Evolutionary conservation across 2,113 vertebrate species (phyloP).

Genomic region (Apus apus): DNA sequence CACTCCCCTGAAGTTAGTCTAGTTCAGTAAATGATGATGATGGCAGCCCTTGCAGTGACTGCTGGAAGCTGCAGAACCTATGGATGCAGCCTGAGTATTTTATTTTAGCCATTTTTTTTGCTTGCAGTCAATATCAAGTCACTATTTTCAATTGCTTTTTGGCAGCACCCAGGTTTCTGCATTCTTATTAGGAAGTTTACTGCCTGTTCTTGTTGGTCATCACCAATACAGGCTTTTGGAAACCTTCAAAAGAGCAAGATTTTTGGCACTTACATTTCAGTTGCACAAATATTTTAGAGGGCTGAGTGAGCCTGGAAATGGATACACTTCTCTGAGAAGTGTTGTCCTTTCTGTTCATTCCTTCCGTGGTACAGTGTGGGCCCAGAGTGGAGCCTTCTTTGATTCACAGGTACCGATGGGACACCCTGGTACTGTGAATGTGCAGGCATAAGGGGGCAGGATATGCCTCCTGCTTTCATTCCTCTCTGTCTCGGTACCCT

Average conservation of each 20-base stretch:
- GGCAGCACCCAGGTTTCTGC: not conserved
- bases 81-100: no score
- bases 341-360: not conserved
- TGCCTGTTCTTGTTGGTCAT: not conserved
- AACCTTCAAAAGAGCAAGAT: not conserved
- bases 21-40: not conserved
- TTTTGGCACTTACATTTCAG: not conserved
- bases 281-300: not conserved
- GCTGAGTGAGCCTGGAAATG: not conserved
- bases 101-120: not conserved
- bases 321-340: rapidly evolving
- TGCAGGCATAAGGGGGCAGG: rapidly evolving
- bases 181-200: not conserved
- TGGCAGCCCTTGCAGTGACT: not conserved
- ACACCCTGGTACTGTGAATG: rapidly evolving
- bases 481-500: rapidly evolving
- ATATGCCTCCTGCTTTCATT: rapidly evolving
- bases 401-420: rapidly evolving
- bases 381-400: not conserved
- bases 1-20: not conserved
- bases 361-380: rapidly evolving
- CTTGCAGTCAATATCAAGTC: not conserved
- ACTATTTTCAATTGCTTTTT: rapidly evolving
- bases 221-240: not conserved
- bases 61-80: not conserved